Base-by-base conservation (phyloP, 2,888 invertebrate genomes). In the Phyto melanocephala region DNA sequence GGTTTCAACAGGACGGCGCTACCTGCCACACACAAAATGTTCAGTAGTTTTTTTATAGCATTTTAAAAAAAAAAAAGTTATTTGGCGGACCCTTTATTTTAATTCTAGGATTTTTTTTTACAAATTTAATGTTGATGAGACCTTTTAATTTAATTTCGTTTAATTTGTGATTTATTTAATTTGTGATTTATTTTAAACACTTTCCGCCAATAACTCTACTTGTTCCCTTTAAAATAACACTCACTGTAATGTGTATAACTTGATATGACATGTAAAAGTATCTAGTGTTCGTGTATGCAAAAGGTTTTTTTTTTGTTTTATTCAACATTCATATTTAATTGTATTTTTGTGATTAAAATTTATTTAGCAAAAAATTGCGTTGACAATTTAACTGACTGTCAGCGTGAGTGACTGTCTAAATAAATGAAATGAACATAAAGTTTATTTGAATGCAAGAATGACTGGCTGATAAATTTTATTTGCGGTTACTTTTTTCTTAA, bases 371-470 rank as follows among this genome's bases (percentile, higher is more conserved):
- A 80, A 85, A 86, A 87, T 86, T 83, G 71, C 62, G 76, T 84
- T 88, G 88, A 88, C 88, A 87, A 84, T 87, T 87, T 87, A 86
- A 86, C 86, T 85, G 86, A 85, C 75, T 76, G 75, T 58, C 67
- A 50, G 75, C 45, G 54, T 75, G 75, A 75, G 65, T 47, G 75
- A 67, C 58, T 76, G 75, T 50, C 58, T 68, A 52, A 52, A 42
- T 77, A 62, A 77, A 68, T 68, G 60, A 68, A n/a, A n/a, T n/a
- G n/a, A n/a, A n/a, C n/a, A n/a, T n/a, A n/a, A 28, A 28, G 28
- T 28, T 5, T 28, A 28, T 28, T 28, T n/a, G n/a, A 86, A 28
- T 76, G 58, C 47, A 17, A 65, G 75, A 58, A 56, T 28, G 63
- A 50, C 87, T 85, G 84, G 85, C 86, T 86, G 85, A 86, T 85